Conservation (phyloP, 2,797 vertebrate species). For the Cephalopachus bancanus region DNA sequence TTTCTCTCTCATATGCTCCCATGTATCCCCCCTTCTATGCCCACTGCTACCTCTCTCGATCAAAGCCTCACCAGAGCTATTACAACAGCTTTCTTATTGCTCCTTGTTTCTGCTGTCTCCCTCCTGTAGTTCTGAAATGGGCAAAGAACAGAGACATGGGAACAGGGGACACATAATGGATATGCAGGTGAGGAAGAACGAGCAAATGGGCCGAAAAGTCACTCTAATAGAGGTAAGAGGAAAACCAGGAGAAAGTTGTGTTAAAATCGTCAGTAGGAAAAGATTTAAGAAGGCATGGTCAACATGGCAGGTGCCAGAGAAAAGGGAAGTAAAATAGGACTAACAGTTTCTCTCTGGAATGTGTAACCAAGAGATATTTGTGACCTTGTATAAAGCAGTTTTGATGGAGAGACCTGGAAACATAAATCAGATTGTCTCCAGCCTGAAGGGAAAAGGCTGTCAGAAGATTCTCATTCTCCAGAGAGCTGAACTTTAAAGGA, state of each 20-base stretch:
- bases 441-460: background rate
- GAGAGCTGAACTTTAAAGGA: background rate
- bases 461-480: background rate
- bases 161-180: background rate
- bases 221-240: constrained; percentile 73
- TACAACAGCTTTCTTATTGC: background rate
- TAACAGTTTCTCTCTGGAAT: background rate
- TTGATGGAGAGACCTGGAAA: background rate
- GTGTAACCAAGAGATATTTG: background rate
- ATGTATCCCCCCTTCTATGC: background rate
- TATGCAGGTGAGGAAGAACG: background rate
- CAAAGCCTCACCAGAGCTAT: background rate
- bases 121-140: background rate
- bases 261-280: background rate
- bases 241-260: background rate
- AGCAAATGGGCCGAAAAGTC: background rate
- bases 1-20: background rate
- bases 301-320: background rate
- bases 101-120: background rate
- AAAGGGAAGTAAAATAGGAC: background rate
- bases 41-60: background rate
- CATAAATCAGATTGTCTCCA: background rate
- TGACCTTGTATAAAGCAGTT: background rate
- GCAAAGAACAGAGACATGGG: constrained; percentile 34
- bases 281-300: background rate